These are phyloP conservation scores for Dromaius novaehollandiae DNA, from an alignment of 2,113 vertebrate genomes.

Conservation along the genomic window DNA sequence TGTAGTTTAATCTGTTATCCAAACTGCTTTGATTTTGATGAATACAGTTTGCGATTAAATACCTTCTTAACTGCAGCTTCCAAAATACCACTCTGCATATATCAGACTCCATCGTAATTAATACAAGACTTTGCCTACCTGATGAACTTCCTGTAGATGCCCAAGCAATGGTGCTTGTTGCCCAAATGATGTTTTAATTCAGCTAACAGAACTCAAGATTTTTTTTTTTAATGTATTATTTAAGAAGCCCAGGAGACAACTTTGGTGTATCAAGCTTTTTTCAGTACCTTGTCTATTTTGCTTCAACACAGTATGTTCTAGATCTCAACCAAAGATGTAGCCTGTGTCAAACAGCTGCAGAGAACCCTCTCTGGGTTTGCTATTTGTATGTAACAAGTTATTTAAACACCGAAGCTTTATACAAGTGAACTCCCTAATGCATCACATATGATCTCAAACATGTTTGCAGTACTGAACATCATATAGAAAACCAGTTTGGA, in stretches of 20 bases:
- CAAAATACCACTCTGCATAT: too few species aligned
- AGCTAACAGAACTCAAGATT: background rate
- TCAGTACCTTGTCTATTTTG: background rate
- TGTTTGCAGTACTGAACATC: background rate
- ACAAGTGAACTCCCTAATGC: background rate
- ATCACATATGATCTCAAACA: background rate
- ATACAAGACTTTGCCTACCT: too few species aligned
- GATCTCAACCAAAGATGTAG: background rate
- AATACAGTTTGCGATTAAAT: too few species aligned
- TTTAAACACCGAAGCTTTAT: background rate
- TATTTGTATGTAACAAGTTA: background rate
- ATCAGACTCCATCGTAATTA: background rate
- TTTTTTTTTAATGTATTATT: background rate
- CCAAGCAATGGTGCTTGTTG: background rate
- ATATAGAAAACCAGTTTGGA: background rate
- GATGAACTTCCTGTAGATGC: background rate
- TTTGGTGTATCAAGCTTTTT: background rate
- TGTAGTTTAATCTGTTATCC: background rate
- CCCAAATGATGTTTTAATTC: background rate
- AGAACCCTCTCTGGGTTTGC: too few species aligned
- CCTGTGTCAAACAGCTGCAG: background rate
- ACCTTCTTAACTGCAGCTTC: background rate
- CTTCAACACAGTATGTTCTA: background rate
- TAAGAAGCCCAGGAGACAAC: background rate
- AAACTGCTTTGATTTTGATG: background rate